Conservation (phyloP, 1,140 invertebrate species). For the Pogonomyrmex californicus region DNA sequence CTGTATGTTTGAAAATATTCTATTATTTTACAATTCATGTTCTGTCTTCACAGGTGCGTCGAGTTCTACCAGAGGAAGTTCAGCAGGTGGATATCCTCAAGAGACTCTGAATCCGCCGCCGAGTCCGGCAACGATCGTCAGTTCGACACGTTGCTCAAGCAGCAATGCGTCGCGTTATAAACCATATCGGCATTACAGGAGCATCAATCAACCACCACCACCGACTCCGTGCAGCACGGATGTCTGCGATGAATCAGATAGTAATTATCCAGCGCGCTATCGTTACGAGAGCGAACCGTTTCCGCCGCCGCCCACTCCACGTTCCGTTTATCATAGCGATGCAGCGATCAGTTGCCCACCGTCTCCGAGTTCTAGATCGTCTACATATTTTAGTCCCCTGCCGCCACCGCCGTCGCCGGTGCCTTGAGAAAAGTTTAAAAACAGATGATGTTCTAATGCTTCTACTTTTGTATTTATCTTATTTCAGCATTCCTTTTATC, state of each 20-base stretch:
- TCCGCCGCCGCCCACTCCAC: constrained; percentile 94
- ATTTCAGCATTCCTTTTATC: constrained; percentile 21
- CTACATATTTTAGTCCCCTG: constrained; percentile 91
- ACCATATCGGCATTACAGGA: constrained; percentile 92
- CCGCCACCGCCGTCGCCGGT: constrained; percentile 92
- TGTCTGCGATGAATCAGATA: constrained; percentile 96
- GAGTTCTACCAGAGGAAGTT: constrained; percentile 90
- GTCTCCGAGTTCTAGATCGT: constrained; percentile 92
- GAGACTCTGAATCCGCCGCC: constrained; percentile 96
- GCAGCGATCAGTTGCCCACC: constrained; percentile 90
- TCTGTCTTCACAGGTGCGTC: constrained; percentile 89
- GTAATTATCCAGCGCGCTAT: constrained; percentile 88
- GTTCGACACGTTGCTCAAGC: constrained; percentile 87
- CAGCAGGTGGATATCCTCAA: constrained; percentile 90
- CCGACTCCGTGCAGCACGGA: constrained; percentile 98
- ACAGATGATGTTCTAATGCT: background rate
- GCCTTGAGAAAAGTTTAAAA: constrained; percentile 81
- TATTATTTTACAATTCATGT: background rate
- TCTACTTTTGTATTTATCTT: constrained; percentile 25
- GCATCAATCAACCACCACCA: constrained; percentile 94
- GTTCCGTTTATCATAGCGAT: constrained; percentile 92
- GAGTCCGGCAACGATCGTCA: constrained; percentile 93
- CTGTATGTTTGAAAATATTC: background rate
- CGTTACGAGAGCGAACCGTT: constrained; percentile 91
- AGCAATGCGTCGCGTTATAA: constrained; percentile 89